Evolutionary conservation across 1,140 invertebrate genomes (phyloP).

Genomic region (Atta colombica): DNA sequence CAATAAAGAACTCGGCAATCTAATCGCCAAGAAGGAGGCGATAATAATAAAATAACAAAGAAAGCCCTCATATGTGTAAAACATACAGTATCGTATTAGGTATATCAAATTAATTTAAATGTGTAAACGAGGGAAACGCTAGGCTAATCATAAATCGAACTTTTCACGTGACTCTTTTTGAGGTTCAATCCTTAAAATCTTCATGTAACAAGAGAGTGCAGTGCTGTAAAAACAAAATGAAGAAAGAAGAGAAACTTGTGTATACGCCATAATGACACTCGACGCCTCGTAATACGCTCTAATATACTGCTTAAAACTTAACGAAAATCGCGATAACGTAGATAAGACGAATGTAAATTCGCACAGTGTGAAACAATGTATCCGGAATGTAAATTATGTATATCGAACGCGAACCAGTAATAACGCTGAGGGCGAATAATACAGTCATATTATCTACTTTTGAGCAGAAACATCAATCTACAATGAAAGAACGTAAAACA

Average conservation of each 20-base stretch:
- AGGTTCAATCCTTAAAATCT: conserved; percentile 61
- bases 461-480: conserved; percentile 40
- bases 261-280: conserved; percentile 67
- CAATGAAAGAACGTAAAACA: conserved; percentile 36
- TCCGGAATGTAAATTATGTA: conserved; percentile 79
- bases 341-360: conserved; percentile 56
- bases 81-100: conserved; percentile 63
- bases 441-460: conserved; percentile 37
- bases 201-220: conserved; percentile 63
- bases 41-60: conserved; percentile 61
- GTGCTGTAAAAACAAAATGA: conserved; percentile 59
- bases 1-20: conserved; percentile 77
- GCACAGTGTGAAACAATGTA: conserved; percentile 60
- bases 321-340: conserved; percentile 47
- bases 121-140: conserved; percentile 59
- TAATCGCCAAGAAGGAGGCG: conserved; percentile 50
- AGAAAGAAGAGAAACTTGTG: conserved; percentile 55
- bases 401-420: conserved; percentile 64
- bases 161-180: conserved; percentile 57
- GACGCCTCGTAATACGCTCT: conserved; percentile 40
- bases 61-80: conserved; percentile 62
- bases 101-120: conserved; percentile 71
- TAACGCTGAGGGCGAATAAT: conserved; percentile 41
- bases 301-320: conserved; percentile 67
- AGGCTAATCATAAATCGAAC: conserved; percentile 64